Evolutionary conservation across 1,140 invertebrate genomes (phyloP).

Genomic region (Stegodyphus dumicola): DNA sequence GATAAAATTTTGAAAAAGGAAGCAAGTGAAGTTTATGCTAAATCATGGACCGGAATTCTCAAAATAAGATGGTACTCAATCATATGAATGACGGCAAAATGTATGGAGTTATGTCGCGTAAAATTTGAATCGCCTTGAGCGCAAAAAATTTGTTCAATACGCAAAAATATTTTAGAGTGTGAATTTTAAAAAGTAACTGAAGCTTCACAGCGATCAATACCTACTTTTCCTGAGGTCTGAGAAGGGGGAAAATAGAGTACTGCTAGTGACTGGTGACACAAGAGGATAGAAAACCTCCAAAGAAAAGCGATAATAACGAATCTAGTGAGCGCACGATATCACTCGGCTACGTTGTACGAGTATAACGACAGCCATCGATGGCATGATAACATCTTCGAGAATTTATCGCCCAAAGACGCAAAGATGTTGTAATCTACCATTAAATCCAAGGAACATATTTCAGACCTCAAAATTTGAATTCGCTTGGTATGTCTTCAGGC

Average conservation of each 20-base stretch:
- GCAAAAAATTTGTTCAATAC: conserved; percentile 9
- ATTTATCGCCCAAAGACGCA: conserved; percentile 35
- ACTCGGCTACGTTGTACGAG: no score
- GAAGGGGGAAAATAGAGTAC: no score
- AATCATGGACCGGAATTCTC: not conserved
- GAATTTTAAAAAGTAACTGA: conserved; percentile 23
- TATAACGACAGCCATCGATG: conserved; percentile 10
- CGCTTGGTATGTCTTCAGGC: no score
- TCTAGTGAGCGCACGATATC: no score
- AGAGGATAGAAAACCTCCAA: no score
- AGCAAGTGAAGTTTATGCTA: no score
- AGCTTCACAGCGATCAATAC: not conserved
- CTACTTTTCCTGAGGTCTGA: no score
- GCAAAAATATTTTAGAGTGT: conserved; percentile 24
- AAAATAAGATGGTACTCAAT: conserved; percentile 25
- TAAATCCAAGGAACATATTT: conserved; percentile 27
- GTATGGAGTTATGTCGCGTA: conserved; percentile 29
- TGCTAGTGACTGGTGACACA: no score
- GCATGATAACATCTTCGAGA: conserved; percentile 16
- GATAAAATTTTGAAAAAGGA: no score
- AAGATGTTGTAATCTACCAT: conserved; percentile 27
- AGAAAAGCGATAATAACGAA: no score
- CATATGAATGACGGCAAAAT: conserved; percentile 29
- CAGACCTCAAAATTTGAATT: no score
- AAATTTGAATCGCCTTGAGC: conserved; percentile 29